These are phyloP conservation scores for Scalopus aquaticus DNA, from an alignment of 2,113 vertebrate genomes.

Conservation along the genomic window DNA sequence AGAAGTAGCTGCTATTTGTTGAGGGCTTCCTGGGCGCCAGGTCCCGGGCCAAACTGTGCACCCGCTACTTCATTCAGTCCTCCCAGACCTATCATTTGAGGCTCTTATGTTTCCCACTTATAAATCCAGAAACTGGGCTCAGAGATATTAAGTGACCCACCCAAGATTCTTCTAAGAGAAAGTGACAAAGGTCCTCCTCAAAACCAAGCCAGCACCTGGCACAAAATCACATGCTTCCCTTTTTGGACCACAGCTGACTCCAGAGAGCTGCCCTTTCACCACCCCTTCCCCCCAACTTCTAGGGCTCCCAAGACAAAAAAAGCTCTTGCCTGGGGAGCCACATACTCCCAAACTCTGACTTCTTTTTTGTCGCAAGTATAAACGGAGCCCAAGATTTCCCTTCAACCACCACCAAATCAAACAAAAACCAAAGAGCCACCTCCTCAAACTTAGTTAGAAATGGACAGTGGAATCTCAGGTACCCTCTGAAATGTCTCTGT, in stretches of 20 bases:
- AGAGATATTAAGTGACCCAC: background rate
- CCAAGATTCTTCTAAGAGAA: background rate
- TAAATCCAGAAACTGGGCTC: background rate
- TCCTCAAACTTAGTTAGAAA: background rate
- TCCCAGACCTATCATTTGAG: background rate
- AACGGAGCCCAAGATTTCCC: background rate
- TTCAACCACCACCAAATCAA: background rate
- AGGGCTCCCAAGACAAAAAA: background rate
- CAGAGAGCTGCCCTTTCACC: background rate
- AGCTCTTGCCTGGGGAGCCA: background rate
- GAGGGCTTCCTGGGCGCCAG: background rate
- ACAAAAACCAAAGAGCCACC: background rate
- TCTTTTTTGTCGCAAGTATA: background rate
- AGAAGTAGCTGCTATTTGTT: background rate
- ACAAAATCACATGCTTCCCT: background rate
- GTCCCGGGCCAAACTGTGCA: background rate
- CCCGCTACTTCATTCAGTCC: background rate
- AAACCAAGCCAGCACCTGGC: background rate
- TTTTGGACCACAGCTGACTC: background rate
- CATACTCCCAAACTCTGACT: background rate
- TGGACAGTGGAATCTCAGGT: background rate
- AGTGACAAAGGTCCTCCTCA: background rate
- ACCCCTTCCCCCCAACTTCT: too few species aligned
- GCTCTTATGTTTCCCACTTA: background rate
- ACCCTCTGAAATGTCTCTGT: background rate